Evolutionary conservation across 1,140 invertebrate genomes (phyloP).

Genomic region (Mycetomoellerius zeteki): DNA sequence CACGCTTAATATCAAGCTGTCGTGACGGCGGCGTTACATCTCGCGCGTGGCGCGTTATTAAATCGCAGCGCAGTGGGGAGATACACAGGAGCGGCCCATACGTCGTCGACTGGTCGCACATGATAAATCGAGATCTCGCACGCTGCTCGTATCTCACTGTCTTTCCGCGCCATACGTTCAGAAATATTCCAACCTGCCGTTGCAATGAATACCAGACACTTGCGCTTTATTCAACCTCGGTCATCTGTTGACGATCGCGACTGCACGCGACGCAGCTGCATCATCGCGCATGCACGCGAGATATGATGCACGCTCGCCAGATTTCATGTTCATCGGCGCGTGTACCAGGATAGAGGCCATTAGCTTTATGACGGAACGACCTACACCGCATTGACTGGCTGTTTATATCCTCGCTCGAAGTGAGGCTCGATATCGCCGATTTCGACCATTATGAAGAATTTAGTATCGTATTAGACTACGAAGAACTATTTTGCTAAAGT

Average conservation of each 20-base stretch:
- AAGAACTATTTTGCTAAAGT: too few relatives aligned
- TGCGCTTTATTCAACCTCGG: conserved; percentile 64
- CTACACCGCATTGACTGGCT: conserved; percentile 13
- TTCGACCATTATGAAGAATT: background rate
- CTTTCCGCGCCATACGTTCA: conserved; percentile 54
- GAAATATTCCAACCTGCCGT: conserved; percentile 65
- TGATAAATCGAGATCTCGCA: conserved; percentile 69
- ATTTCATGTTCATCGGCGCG: conserved; percentile 45
- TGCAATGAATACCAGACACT: conserved; percentile 66
- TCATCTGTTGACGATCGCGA: conserved; percentile 41
- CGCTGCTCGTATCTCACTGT: conserved; percentile 71
- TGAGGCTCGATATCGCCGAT: conserved; percentile 17
- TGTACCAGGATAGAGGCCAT: conserved; percentile 32
- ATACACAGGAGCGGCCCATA: conserved; percentile 2
- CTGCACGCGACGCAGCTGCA: conserved; percentile 36
- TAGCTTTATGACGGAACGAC: conserved; percentile 31
- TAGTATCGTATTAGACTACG: too few relatives aligned
- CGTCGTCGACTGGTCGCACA: conserved; percentile 26
- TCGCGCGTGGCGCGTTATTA: conserved; percentile 46
- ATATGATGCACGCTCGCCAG: background rate
- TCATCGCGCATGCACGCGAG: conserved; percentile 7
- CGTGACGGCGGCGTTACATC: conserved; percentile 26
- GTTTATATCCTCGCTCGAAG: conserved; percentile 32
- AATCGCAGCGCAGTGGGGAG: conserved; percentile 20
- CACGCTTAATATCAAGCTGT: conserved; percentile 47